Evolutionary conservation across 2,888 invertebrate genomes (phyloP), one percentile per base, ranked within the genome.

Genomic region (Cactoblastis cactorum): DNA sequence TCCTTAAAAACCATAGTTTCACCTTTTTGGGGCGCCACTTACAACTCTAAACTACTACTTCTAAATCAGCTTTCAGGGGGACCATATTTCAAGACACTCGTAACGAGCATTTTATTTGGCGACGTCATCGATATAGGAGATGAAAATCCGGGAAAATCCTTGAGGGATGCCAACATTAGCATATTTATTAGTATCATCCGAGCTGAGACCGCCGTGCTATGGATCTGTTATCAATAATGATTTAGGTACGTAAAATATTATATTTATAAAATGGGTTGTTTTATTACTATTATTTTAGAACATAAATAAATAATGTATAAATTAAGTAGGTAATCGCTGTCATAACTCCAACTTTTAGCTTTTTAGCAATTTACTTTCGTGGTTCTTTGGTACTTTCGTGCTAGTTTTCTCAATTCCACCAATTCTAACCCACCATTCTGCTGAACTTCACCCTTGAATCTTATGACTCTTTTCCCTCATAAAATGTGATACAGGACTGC

Each of bases 111-210:
- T 76, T 80, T 79, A 79, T 80, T 82, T 81, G 67, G 71, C 76
- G 58, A 62, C 77, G 80, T 83, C 80, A 80, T 80, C 73, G 73
- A 69, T 75, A 74, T 74, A 71, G 69, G 69, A 68, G 78, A 83
- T 78, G 80, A 78, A 83, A 83, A 82, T 81, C 80, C 78, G 71
- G 71, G 80, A 70, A 83, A 83, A 83, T 83, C 82, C 80, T 78
- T 80, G 70, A 75, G 81, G 83, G 83, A 80, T 74, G 78, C 67
- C 69, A 63, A 71, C 73, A 85, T 87, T 85, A 85, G 81, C 87
- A 82, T 81, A 81, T 81, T 80, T 81, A 81, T 82, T 81, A 80
- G 80, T 75, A 81, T 81, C 79, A 81, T 75, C 80, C 69, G 61
- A 69, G 65, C 65, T 61, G 64, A 70, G 73, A 67, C 71, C 67